Conservation (phyloP, 2,888 invertebrate genomes). For the Microdon myrmicae region DNA sequence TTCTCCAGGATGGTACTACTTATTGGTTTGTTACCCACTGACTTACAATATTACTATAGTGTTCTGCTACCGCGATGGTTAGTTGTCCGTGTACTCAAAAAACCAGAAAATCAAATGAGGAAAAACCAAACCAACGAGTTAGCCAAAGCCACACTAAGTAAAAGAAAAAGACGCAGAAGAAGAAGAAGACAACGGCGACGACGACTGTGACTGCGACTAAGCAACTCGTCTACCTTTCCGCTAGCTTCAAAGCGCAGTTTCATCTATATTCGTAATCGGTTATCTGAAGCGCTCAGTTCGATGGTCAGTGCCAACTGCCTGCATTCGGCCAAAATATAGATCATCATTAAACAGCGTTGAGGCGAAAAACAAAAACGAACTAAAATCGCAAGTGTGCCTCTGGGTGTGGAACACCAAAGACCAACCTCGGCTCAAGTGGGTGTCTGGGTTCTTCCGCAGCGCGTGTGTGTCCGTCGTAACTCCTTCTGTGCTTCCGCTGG, state of each 20-base stretch:
- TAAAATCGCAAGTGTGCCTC: conserved; percentile 8
- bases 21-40: conserved; percentile 34
- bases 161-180: neutral
- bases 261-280: conserved; percentile 66
- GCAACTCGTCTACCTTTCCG: conserved; percentile 31
- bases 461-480: neutral
- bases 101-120: conserved; percentile 42
- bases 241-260: conserved; percentile 23
- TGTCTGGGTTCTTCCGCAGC: conserved; percentile 18
- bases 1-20: neutral
- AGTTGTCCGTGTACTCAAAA: conserved; percentile 19
- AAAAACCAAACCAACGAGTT: conserved; percentile 40
- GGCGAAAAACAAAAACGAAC: neutral
- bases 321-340: too few species aligned
- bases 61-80: conserved; percentile 9
- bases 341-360: conserved; percentile 6
- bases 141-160: neutral
- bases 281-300: conserved; percentile 66
- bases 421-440: conserved; percentile 3
- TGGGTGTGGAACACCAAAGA: conserved; percentile 1
- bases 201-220: conserved; percentile 13
- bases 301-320: conserved; percentile 51
- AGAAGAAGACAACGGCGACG: neutral
- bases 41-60: conserved; percentile 23
- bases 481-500: conserved; percentile 5